Conservation (phyloP, 2,113 vertebrate species). For the Trochalopteron elliotii region DNA sequence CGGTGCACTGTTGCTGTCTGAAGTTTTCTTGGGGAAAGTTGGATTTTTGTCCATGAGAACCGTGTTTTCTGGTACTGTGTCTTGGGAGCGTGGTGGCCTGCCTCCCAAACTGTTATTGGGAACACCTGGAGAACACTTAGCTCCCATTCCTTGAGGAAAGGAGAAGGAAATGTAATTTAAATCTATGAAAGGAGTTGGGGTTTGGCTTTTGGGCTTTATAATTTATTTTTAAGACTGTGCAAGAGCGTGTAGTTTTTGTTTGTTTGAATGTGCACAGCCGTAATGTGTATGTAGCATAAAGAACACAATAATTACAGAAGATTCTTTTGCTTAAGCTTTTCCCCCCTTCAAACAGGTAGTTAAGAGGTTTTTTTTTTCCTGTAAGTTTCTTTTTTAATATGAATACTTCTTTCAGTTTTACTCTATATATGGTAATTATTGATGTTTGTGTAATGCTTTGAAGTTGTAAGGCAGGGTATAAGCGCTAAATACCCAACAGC, state of each 20-base stretch:
- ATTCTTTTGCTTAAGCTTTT: neutral
- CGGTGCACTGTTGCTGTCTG: neutral
- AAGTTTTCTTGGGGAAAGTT: neutral
- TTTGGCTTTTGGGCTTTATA: neutral
- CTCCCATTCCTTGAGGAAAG: neutral
- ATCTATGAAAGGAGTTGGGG: neutral
- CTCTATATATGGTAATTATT: slow-evolving; percentile 35
- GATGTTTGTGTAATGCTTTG: slow-evolving; percentile 39
- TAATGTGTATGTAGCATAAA: neutral
- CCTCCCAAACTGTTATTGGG: slow-evolving; percentile 44
- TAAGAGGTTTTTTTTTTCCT: neutral
- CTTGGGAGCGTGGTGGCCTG: neutral
- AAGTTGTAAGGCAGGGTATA: slow-evolving; percentile 24
- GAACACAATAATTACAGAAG: neutral
- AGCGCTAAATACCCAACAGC: slow-evolving; percentile 18
- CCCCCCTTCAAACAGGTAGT: neutral
- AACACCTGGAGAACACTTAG: slow-evolving; percentile 53
- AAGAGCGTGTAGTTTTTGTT: neutral
- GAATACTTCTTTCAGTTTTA: slow-evolving; percentile 2
- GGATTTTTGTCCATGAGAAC: slow-evolving; percentile 38
- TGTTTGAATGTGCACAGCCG: neutral
- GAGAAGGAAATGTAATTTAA: neutral
- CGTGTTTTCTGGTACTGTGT: neutral
- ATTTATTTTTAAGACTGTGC: neutral
- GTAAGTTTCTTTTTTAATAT: neutral